These are phyloP conservation scores for Epinephelus awoara DNA, from an alignment of 2,797 vertebrate genomes.

Conservation along the genomic window DNA sequence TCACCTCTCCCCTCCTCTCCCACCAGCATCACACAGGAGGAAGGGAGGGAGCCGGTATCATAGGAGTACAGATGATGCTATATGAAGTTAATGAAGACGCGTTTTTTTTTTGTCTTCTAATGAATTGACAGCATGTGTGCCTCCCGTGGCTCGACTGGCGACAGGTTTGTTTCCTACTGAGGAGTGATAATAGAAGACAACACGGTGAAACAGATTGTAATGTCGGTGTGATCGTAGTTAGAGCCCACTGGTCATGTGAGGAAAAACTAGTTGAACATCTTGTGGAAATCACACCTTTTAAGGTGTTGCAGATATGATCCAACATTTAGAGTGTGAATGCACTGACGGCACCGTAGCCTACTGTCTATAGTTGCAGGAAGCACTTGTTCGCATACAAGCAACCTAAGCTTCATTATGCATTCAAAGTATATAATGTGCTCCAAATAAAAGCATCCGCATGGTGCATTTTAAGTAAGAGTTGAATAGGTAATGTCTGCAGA, in stretches of 20 bases:
- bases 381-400: constrained; percentile 6
- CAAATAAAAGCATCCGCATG: background rate
- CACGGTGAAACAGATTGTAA: constrained; percentile 52
- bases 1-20: constrained; percentile 19
- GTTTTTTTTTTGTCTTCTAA: constrained; percentile 5
- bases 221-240: constrained; percentile 43
- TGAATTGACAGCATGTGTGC: constrained; percentile 13
- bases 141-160: constrained; percentile 43
- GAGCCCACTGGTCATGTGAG: constrained; percentile 37
- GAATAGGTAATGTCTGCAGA: background rate
- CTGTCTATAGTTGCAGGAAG: background rate
- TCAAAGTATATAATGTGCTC: background rate
- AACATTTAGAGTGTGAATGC: constrained; percentile 37
- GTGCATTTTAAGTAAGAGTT: background rate
- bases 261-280: constrained; percentile 48
- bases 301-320: constrained; percentile 54
- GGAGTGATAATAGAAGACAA: constrained; percentile 46
- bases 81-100: constrained; percentile 23
- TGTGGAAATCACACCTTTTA: constrained; percentile 59
- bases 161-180: constrained; percentile 42
- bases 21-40: constrained; percentile 43
- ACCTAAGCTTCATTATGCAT: background rate
- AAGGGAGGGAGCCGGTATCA: constrained; percentile 16
- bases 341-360: background rate
- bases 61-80: background rate